Percentiles rank a stretch among this genome's conserved stretches.
Conservation (phyloP, 2,797 vertebrate species). For the Psittacula echo region DNA sequence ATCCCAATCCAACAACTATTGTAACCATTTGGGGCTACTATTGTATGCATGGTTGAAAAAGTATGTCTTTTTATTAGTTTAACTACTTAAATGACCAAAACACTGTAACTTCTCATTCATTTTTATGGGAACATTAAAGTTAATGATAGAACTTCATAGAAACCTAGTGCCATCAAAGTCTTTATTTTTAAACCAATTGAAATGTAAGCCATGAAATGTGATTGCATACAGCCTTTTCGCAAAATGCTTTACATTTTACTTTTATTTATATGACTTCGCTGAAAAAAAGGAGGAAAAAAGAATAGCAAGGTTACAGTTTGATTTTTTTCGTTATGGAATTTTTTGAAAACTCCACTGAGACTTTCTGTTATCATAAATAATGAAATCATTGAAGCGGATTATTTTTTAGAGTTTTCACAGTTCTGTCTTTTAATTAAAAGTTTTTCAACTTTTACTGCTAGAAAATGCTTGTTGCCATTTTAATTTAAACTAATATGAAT, state of each 20-base stretch:
- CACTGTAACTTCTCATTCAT: not conserved
- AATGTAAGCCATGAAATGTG: not conserved
- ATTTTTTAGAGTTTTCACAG: not conserved
- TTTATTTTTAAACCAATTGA: slow-evolving; percentile 16
- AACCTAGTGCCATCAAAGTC: not conserved
- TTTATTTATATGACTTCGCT: not conserved
- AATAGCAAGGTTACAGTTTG: not conserved
- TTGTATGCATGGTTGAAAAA: not conserved
- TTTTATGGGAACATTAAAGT: slow-evolving; percentile 12
- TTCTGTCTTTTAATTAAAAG: not conserved
- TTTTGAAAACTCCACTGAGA: not conserved
- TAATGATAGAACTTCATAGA: slow-evolving; percentile 29
- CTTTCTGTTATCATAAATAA: not conserved
- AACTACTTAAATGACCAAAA: slow-evolving; percentile 1
- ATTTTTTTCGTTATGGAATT: not conserved
- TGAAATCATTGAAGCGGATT: not conserved
- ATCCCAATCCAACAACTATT: not conserved
- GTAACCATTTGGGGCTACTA: not conserved
- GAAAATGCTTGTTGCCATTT: slow-evolving; percentile 12
- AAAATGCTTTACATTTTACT: not conserved
- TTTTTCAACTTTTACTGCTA: not conserved
- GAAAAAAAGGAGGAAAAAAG: not conserved
- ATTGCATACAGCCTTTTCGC: not conserved
- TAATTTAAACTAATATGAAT: slow-evolving; percentile 51
- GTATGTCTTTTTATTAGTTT: slow-evolving; percentile 13